phyloP scores from a whole-genome alignment of 2,888 invertebrate genomes.

The Rhagonycha lutea region DNA sequence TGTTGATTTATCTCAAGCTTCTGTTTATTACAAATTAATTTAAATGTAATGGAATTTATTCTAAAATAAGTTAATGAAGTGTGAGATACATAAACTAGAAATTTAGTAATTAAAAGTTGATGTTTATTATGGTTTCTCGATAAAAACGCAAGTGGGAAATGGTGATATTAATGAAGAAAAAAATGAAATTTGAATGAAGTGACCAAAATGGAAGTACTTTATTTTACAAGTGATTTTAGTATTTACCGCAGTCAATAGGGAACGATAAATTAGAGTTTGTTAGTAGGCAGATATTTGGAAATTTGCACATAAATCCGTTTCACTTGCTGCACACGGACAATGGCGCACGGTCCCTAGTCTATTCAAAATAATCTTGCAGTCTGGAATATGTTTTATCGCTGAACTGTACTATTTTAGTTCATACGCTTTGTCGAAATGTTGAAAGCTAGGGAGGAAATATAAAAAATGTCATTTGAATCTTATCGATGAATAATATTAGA shows the following conservation, averaged over 20 bases:
- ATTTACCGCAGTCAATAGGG: conserved; percentile 38
- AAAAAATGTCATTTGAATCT: background rate
- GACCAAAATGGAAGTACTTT: conserved; percentile 14
- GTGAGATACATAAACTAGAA: background rate
- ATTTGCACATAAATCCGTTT: conserved; percentile 50
- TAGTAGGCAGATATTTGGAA: conserved; percentile 48
- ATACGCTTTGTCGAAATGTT: background rate
- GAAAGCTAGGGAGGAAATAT: background rate
- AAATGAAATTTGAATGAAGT: background rate
- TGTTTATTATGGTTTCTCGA: background rate
- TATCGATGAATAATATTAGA: background rate
- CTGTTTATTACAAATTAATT: background rate
- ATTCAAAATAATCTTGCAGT: conserved; percentile 30
- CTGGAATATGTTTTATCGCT: conserved; percentile 40
- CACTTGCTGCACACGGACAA: conserved; percentile 44
- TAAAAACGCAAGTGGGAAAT: background rate
- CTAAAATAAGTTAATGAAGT: background rate
- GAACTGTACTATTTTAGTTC: conserved; percentile 8
- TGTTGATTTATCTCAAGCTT: background rate
- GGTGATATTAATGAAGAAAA: background rate
- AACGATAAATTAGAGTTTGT: conserved; percentile 49
- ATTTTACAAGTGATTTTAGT: conserved; percentile 30
- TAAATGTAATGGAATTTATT: background rate
- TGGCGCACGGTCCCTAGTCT: conserved; percentile 28
- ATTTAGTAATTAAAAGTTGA: background rate